phyloP scores from a whole-genome alignment of 2,888 invertebrate genomes.

The Lissonota sp. region DNA sequence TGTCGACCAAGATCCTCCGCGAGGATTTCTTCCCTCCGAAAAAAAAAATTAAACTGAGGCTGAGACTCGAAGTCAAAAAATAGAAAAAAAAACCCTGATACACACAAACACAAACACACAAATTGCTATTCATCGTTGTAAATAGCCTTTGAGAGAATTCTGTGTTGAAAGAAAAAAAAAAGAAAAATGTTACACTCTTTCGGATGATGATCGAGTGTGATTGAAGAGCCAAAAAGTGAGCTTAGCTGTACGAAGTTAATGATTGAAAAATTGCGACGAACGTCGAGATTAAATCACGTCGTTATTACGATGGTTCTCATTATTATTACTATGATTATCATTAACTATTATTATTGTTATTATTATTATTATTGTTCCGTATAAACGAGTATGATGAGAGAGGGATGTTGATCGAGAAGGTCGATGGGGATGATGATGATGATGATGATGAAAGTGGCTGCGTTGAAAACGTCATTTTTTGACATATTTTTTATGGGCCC shows the following conservation, averaged over 20 bases:
- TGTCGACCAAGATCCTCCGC: too few species aligned
- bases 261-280: not conserved
- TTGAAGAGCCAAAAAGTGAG: conserved; percentile 59
- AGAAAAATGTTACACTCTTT: too few species aligned
- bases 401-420: conserved; percentile 32
- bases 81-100: conserved; percentile 6
- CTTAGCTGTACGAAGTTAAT: conserved; percentile 57
- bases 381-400: conserved; percentile 71
- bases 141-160: conserved; percentile 74
- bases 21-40: too few species aligned
- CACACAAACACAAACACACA: conserved; percentile 9
- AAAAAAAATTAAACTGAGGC: too few species aligned
- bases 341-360: conserved; percentile 53
- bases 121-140: conserved; percentile 73
- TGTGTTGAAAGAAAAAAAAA: conserved; percentile 29
- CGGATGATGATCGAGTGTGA: too few species aligned
- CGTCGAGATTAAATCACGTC: conserved; percentile 67
- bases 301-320: conserved; percentile 76
- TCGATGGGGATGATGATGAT: conserved; percentile 14
- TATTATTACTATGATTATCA: conserved; percentile 65
- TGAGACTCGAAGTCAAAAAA: too few species aligned
- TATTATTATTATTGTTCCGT: conserved; percentile 67
- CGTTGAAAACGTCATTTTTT: conserved; percentile 45
- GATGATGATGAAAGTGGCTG: conserved; percentile 41
- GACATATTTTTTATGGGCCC: conserved; percentile 64